Base-by-base conservation (phyloP, 2,888 invertebrate genomes). In the Dynastes maya region DNA sequence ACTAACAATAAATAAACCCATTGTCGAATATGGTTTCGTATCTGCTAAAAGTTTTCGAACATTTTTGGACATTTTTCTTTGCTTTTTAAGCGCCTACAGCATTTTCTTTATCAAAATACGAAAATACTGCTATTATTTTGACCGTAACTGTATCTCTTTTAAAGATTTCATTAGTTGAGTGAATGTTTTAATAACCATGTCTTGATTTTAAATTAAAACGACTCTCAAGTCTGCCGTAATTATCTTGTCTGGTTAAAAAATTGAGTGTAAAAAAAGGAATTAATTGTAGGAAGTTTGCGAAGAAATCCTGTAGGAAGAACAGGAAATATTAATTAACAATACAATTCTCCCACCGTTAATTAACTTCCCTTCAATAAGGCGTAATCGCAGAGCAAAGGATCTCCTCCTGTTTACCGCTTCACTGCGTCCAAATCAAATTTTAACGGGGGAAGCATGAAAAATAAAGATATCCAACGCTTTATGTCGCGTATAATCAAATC, bases 321-420 rank as follows among this genome's bases (percentile, higher is more conserved):
- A 13, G 65, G 53, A 77, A 80, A 74, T 78, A 74, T 61, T 78
- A 80, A 80, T 80, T 80, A 80, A 76, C 78, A 76, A 53, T 45
- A 65, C 40, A 65, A 65, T 68, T 55, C 70, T 65, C 68, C 45
- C 8, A 11, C 45, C 61, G 75, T 65, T 80, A 80, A 78, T 80
- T 71, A 80, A 80, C 76, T 80, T 58, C 8, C 74, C 68, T 67
- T 70, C 79, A 79, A 79, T 79, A 77, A 79, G 61, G 65, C 51
- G 11, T 64, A 32, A 51, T 76, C 55, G 13, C n/a, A 1, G 22
- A 32, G 49, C 49, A 29, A 51, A 16, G 32, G 27, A 51, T 64
- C 27, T 76, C 76, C 53, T 53, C 78, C 78, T 76, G 63, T 80
- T 75, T 78, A 45, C 27, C 29, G 61, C 61, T 75, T 75, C 68